A percentile compares a stretch with the other conserved stretches of the same genome.
Evolutionary conservation across 1,140 invertebrate genomes (phyloP).

Genomic region (Macrosteles quadrilineatus): DNA sequence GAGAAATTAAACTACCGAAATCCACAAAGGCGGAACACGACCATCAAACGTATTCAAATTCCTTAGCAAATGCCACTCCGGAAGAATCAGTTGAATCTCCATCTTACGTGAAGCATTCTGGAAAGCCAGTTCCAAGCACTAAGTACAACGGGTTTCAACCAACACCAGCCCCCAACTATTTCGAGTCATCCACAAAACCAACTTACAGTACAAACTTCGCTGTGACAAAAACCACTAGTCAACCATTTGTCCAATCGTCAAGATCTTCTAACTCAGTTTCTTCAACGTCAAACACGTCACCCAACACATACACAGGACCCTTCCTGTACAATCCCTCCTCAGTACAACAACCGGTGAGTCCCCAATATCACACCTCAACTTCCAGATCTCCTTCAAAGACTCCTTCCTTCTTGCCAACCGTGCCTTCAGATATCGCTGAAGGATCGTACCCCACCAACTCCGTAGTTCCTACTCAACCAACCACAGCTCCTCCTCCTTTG

Average conservation of each 20-base stretch:
- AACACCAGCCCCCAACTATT: constrained; percentile 36
- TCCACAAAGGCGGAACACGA: constrained; percentile 48
- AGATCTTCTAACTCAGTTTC: not conserved
- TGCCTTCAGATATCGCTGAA: constrained; percentile 43
- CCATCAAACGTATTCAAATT: constrained; percentile 8
- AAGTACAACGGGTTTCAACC: constrained; percentile 32
- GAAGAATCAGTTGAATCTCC: constrained; percentile 34
- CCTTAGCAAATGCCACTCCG: constrained; percentile 30
- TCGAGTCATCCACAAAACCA: constrained; percentile 5
- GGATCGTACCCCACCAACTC: constrained; percentile 42
- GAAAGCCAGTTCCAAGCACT: constrained; percentile 41
- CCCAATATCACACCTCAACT: constrained; percentile 8
- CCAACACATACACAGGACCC: constrained; percentile 46
- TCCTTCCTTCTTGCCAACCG: constrained; percentile 48
- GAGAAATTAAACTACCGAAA: constrained; percentile 75
- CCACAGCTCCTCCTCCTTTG: not conserved
- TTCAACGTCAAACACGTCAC: constrained; percentile 45
- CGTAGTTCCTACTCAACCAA: constrained; percentile 6
- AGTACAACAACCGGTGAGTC: not conserved
- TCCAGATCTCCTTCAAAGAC: constrained; percentile 43
- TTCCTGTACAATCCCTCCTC: constrained; percentile 46
- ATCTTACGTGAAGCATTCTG: constrained; percentile 42
- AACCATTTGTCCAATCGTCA: not conserved
- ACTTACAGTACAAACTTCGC: constrained; percentile 28
- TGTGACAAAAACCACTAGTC: not conserved